A percentile compares a stretch with the other conserved stretches of the same genome.
Evolutionary conservation across 2,113 vertebrate genomes (phyloP).

Genomic region (Anoplopoma fimbria): DNA sequence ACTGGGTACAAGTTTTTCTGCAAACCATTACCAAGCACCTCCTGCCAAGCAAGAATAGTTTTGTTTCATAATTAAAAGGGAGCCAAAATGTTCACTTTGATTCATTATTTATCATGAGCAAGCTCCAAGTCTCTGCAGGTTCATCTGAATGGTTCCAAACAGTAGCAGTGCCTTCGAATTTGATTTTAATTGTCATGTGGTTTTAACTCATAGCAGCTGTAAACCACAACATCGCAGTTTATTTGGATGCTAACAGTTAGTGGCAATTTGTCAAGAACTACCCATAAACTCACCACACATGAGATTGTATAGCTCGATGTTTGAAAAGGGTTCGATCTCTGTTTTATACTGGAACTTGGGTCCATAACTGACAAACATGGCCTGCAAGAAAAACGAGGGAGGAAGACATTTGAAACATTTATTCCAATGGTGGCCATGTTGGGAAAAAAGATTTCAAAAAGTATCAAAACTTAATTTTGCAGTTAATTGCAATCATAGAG

Average conservation of each 20-base stretch:
- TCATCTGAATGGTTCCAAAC: too few species aligned
- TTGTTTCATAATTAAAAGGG: not conserved
- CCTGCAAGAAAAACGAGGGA: conserved; percentile 64
- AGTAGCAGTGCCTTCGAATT: not conserved
- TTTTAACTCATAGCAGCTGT: too few species aligned
- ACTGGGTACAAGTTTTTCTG: not conserved
- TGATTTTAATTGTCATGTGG: not conserved
- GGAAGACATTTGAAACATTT: not conserved
- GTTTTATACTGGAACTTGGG: conserved; percentile 77
- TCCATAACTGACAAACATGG: conserved; percentile 83
- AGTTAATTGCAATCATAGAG: not conserved
- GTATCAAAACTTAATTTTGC: not conserved
- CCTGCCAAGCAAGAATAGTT: not conserved
- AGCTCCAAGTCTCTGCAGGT: not conserved
- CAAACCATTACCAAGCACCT: too few species aligned
- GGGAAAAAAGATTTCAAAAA: not conserved
- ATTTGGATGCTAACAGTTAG: fast-evolving
- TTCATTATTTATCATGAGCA: not conserved
- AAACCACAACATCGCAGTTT: not conserved
- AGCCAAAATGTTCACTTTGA: not conserved
- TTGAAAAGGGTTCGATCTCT: conserved; percentile 80
- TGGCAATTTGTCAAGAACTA: not conserved
- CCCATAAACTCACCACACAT: conserved; percentile 83
- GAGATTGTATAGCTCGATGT: conserved; percentile 85
- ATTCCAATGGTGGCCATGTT: not conserved